phyloP scores from a whole-genome alignment of 92 coral and sea anemone species.

The Pocillopora meandrina region DNA sequence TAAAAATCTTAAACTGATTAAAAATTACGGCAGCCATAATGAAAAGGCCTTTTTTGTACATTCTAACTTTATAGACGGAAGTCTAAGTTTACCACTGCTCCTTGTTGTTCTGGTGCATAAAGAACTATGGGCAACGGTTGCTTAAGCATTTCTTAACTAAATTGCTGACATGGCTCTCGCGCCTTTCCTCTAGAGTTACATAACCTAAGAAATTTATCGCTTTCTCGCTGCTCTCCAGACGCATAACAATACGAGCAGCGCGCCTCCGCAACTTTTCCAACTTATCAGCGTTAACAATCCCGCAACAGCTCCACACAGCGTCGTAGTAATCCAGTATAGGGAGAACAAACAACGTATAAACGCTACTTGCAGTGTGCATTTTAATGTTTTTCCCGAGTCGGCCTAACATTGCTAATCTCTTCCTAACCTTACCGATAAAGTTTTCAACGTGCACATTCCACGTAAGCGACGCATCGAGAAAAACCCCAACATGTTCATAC shows the following conservation, averaged over 20 bases:
- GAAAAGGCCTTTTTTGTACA: too few relatives aligned
- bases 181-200: neutral
- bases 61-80: too few relatives aligned
- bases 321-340: neutral
- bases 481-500: too few relatives aligned
- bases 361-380: neutral
- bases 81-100: neutral
- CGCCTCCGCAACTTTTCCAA: slow-evolving; percentile 8
- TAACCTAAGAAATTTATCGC: neutral
- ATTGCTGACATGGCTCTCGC: neutral
- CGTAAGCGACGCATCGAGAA: too few relatives aligned
- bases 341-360: neutral
- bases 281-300: neutral
- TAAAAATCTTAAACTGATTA: neutral
- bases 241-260: slow-evolving; percentile 2
- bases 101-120: neutral
- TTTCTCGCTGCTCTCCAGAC: neutral
- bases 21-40: too few relatives aligned
- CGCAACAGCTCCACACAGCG: slow-evolving; percentile 9
- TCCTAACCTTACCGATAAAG: neutral
- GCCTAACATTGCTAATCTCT: neutral
- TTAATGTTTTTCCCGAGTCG: neutral
- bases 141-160: neutral
- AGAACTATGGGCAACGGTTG: neutral
- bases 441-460: neutral